These are phyloP conservation scores for Julus scandinavius DNA, from an alignment of 2,888 invertebrate species.

Conservation along the genomic window DNA sequence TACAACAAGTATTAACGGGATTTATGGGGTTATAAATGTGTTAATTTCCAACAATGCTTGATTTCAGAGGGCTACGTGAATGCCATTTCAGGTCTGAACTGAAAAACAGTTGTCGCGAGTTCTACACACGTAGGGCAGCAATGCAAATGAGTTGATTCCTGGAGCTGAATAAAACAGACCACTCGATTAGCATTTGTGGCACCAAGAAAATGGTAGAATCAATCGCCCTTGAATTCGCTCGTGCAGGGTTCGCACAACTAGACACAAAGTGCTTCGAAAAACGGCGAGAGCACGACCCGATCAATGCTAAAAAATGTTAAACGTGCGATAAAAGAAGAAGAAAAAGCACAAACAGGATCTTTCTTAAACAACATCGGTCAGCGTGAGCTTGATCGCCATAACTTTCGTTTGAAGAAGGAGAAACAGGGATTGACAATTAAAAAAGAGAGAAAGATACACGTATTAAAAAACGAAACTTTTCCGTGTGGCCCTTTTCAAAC, in stretches of 20 bases:
- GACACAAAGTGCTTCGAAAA: neutral
- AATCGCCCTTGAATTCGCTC: neutral
- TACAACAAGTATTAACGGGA: too few species aligned
- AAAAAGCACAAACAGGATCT: neutral
- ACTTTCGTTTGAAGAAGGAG: neutral
- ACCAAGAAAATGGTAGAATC: neutral
- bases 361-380: neutral
- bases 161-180: neutral
- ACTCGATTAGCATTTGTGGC: neutral
- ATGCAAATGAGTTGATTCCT: neutral
- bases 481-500: neutral
- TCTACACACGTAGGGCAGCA: too few species aligned
- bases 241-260: constrained; percentile 23
- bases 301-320: neutral
- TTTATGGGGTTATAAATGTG: too few species aligned
- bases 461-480: constrained; percentile 1
- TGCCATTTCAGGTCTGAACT: too few species aligned
- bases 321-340: neutral
- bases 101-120: too few species aligned
- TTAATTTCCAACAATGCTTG: too few species aligned
- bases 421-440: neutral
- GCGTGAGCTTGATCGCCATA: neutral
- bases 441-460: neutral
- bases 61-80: too few species aligned
- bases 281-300: neutral